A percentile compares a stretch with the other conserved stretches of the same genome.
Evolutionary conservation across 2,888 invertebrate genomes (phyloP).

Genomic region (Caenorhabditis imperialis): DNA sequence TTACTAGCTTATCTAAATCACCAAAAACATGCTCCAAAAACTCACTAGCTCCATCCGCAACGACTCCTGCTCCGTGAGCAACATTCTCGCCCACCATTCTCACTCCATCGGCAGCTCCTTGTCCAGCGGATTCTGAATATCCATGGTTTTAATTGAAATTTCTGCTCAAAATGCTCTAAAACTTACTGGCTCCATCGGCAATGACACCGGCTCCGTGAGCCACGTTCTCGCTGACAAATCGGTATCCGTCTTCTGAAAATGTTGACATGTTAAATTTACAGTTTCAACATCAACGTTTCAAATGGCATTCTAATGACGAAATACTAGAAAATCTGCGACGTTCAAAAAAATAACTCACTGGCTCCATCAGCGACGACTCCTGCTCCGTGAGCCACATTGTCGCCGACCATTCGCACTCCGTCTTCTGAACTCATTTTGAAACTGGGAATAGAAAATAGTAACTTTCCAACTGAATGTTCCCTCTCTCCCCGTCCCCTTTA

Average conservation of each 20-base stretch:
- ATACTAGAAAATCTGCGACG: background rate
- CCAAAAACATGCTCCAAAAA: no score
- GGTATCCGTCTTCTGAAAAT: background rate
- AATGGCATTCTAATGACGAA: no score
- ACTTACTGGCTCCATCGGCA: background rate
- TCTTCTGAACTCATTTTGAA: background rate
- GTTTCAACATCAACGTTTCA: no score
- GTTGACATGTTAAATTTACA: no score
- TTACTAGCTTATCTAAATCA: no score
- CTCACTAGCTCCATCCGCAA: conserved; percentile 7
- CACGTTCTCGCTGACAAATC: background rate
- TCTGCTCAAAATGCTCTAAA: background rate
- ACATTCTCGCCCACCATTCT: conserved; percentile 17
- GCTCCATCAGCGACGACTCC: conserved; percentile 6
- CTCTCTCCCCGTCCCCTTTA: no score
- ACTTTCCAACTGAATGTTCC: no score
- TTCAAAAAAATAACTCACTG: background rate
- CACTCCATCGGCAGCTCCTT: background rate
- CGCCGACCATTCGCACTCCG: background rate
- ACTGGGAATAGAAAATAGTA: no score
- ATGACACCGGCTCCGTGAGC: background rate
- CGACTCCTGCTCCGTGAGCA: conserved; percentile 16
- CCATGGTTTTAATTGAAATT: background rate
- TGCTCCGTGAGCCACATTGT: conserved; percentile 12
- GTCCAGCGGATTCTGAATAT: background rate